phyloP scores from a whole-genome alignment of 2,113 vertebrate genomes.

The Anhinga rufa region DNA sequence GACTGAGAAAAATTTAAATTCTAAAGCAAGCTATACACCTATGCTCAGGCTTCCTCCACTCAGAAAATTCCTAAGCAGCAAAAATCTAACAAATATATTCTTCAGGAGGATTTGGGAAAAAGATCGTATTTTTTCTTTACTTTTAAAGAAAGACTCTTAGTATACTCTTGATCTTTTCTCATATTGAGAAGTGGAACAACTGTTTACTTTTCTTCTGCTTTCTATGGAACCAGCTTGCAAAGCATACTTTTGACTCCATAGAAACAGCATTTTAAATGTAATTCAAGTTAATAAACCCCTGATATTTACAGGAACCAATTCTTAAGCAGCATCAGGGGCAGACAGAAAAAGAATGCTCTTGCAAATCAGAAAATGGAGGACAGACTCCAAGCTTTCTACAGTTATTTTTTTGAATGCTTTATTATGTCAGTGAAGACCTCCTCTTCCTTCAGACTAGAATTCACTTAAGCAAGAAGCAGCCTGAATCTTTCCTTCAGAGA shows the following conservation, averaged over 20 bases:
- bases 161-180: background rate
- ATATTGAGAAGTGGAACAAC: background rate
- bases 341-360: background rate
- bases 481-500: background rate
- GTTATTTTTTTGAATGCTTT: background rate
- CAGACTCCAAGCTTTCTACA: background rate
- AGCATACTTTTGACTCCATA: background rate
- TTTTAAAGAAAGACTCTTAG: background rate
- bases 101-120: background rate
- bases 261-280: constrained; percentile 5
- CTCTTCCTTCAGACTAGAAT: background rate
- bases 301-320: background rate
- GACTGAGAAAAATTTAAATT: background rate
- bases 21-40: background rate
- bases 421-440: background rate
- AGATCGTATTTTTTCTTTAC: background rate
- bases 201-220: background rate
- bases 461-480: background rate
- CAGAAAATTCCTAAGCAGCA: background rate
- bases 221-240: background rate
- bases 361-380: background rate
- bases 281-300: background rate
- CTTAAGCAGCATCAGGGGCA: background rate
- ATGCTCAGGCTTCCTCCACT: background rate
- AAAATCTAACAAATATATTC: background rate